Evolutionary conservation across 1,140 invertebrate species (phyloP).

Genomic region (Drosophila pseudoobscura): DNA sequence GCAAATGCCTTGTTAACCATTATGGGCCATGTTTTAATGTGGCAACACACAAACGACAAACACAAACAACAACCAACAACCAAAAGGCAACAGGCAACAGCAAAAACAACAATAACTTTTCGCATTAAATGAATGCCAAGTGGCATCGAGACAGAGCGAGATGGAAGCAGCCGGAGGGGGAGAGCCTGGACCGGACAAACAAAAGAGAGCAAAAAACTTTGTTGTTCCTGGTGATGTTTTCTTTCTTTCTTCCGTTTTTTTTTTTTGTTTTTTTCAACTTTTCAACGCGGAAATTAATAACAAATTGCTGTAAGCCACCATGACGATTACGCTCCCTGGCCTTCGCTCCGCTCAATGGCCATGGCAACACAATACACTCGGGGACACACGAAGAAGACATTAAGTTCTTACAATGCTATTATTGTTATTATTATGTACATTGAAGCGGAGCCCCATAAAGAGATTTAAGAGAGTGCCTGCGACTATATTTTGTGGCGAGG

Average conservation of each 20-base stretch:
- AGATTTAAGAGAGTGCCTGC: background rate
- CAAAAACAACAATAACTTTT: constrained; percentile 74
- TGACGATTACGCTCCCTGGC: constrained; percentile 59
- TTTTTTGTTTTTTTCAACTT: constrained; percentile 58
- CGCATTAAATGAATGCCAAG: constrained; percentile 66
- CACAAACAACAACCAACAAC: constrained; percentile 25
- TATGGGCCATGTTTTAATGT: constrained; percentile 79
- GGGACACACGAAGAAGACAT: no score
- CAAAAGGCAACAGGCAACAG: constrained; percentile 25
- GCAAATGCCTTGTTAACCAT: constrained; percentile 78
- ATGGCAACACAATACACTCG: background rate
- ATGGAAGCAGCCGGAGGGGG: constrained; percentile 4
- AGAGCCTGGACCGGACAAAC: constrained; percentile 16
- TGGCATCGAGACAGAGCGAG: constrained; percentile 35
- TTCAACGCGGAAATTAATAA: constrained; percentile 79
- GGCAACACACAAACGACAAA: constrained; percentile 52
- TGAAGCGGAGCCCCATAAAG: no score
- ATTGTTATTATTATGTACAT: no score
- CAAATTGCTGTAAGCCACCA: constrained; percentile 78
- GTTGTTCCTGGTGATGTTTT: constrained; percentile 27
- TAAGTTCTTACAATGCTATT: no score
- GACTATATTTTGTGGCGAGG: no score
- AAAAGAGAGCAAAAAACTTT: constrained; percentile 59
- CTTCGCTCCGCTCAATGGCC: constrained; percentile 15
- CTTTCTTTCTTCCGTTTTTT: background rate